phyloP scores from a whole-genome alignment of 2,797 vertebrate species.

The Cottoperca gobio region DNA sequence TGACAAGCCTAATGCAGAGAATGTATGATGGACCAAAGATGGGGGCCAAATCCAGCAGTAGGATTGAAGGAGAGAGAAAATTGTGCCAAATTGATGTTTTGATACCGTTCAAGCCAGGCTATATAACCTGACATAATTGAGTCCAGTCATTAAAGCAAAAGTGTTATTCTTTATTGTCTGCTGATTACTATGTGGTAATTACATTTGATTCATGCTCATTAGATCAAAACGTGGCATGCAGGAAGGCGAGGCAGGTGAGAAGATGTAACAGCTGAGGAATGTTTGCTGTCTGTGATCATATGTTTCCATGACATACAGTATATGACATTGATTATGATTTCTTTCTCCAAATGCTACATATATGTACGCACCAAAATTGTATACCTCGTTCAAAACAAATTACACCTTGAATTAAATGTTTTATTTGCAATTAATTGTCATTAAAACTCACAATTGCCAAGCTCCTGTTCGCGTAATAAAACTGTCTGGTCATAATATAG shows the following conservation, averaged over 20 bases:
- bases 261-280: constrained; percentile 55
- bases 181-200: constrained; percentile 55
- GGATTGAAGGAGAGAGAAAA: constrained; percentile 13
- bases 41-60: constrained; percentile 25
- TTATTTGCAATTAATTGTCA: neutral
- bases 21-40: neutral
- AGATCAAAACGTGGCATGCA: constrained; percentile 23
- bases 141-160: constrained; percentile 21
- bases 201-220: constrained; percentile 43
- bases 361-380: neutral
- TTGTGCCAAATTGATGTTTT: constrained; percentile 51
- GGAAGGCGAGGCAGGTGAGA: constrained; percentile 52
- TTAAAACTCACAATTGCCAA: neutral
- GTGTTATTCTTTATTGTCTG: constrained; percentile 29
- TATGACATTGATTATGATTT: constrained; percentile 16
- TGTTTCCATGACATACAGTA: constrained; percentile 32
- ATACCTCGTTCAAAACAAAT: neutral
- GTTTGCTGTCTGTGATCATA: constrained; percentile 36
- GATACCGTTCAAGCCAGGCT: constrained; percentile 14
- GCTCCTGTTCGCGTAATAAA: neutral
- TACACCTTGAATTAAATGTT: neutral
- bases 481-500: neutral
- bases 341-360: neutral
- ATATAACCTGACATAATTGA: constrained; percentile 27
- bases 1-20: constrained; percentile 1